Conservation (phyloP, 2,888 invertebrate genomes). For the Fabriciana adippe region DNA sequence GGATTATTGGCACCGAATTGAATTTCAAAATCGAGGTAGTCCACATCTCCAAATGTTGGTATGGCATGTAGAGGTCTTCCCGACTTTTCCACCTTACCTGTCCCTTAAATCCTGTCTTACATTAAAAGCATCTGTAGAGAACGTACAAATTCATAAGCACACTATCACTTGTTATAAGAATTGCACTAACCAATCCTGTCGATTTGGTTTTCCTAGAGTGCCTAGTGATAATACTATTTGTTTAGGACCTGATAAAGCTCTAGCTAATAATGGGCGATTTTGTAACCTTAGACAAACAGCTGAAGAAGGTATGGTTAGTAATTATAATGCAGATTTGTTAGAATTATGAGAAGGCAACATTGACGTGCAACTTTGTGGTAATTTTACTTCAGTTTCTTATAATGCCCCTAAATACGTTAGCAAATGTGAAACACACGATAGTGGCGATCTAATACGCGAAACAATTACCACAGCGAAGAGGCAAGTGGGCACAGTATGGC, state of each 20-base stretch:
- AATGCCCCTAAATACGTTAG: conserved; percentile 49
- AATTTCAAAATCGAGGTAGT: conserved; percentile 53
- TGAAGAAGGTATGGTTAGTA: conserved; percentile 46
- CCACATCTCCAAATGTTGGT: conserved; percentile 51
- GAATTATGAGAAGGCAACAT: conserved; percentile 51
- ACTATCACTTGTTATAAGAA: conserved; percentile 43
- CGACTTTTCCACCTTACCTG: conserved; percentile 39
- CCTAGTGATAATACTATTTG: conserved; percentile 41
- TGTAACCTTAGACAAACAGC: conserved; percentile 46
- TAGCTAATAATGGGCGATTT: conserved; percentile 49
- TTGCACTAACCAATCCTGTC: conserved; percentile 33
- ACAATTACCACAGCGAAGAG: conserved; percentile 41
- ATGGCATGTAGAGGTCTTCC: conserved; percentile 43
- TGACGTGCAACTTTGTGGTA: conserved; percentile 52
- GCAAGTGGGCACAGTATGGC: conserved; percentile 39
- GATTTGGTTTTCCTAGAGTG: conserved; percentile 44
- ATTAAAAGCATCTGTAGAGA: conserved; percentile 29
- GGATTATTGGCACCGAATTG: conserved; percentile 48
- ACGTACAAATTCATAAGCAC: conserved; percentile 44
- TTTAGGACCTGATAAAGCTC: conserved; percentile 46
- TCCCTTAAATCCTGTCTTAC: conserved; percentile 35
- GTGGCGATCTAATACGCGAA: conserved; percentile 42
- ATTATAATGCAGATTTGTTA: conserved; percentile 47
- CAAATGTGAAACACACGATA: conserved; percentile 47
- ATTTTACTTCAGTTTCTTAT: conserved; percentile 48